These are phyloP conservation scores for Eilema griseolum DNA, from an alignment of 2,888 invertebrate genomes.

Conservation along the genomic window DNA sequence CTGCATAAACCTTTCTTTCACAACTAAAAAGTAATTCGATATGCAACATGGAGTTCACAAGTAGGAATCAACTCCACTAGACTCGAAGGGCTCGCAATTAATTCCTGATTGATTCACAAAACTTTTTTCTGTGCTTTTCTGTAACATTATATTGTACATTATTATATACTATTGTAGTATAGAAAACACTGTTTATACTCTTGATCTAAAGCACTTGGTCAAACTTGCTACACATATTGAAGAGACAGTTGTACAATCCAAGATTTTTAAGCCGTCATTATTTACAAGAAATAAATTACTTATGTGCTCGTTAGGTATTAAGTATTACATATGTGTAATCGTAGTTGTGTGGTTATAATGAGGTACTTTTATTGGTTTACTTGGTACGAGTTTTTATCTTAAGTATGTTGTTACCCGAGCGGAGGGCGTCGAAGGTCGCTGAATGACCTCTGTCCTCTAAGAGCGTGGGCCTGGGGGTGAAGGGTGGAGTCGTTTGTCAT, in stretches of 20 bases:
- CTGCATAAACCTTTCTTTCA: conserved; percentile 13
- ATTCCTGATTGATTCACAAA: conserved; percentile 83
- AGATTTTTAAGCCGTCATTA: conserved; percentile 7
- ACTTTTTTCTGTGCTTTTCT: conserved; percentile 50
- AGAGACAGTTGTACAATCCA: no score
- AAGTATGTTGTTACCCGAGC: no score
- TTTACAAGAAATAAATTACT: conserved; percentile 36
- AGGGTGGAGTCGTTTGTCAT: no score
- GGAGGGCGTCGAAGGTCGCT: no score
- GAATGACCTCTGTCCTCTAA: no score
- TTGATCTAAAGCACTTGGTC: no score
- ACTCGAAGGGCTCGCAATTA: conserved; percentile 75
- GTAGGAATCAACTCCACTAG: conserved; percentile 65
- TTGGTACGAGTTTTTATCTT: background rate
- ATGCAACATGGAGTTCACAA: conserved; percentile 47
- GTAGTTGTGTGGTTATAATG: conserved; percentile 24
- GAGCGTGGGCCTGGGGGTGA: no score
- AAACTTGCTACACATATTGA: no score
- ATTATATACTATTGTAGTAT: no score
- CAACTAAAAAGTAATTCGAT: conserved; percentile 49
- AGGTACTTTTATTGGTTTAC: background rate
- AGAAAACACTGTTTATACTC: no score
- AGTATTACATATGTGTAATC: conserved; percentile 23
- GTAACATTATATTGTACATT: background rate
- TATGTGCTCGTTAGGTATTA: conserved; percentile 20